Evolutionary conservation across 2,113 vertebrate species (phyloP).

Genomic region (Platichthys stellatus): DNA sequence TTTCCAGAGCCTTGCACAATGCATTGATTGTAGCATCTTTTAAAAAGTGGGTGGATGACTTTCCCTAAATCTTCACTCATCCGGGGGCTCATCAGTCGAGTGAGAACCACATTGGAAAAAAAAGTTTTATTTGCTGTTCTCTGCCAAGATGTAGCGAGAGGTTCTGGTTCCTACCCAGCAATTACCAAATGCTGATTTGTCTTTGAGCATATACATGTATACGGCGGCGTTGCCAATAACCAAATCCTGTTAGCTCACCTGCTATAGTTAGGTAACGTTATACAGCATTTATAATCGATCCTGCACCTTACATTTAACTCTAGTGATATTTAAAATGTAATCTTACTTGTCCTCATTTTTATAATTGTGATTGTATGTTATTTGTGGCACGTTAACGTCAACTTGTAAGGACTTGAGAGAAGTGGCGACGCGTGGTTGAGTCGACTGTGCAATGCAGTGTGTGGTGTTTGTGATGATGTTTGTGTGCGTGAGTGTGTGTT

Average conservation of each 20-base stretch:
- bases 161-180: slow-evolving; percentile 68
- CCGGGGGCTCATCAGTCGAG: slow-evolving; percentile 23
- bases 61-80: slow-evolving; percentile 27
- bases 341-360: slow-evolving; percentile 70
- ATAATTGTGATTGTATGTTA: slow-evolving; percentile 60
- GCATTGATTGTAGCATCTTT: slow-evolving; percentile 70
- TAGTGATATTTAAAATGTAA: slow-evolving; percentile 76
- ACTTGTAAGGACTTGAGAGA: slow-evolving; percentile 41
- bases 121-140: slow-evolving; percentile 46
- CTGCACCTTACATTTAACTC: slow-evolving; percentile 82
- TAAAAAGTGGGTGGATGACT: slow-evolving; percentile 26
- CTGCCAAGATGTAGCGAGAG: slow-evolving; percentile 70
- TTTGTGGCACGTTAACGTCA: slow-evolving; percentile 55
- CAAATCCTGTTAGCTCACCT: slow-evolving; percentile 79
- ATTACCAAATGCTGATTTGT: slow-evolving; percentile 82
- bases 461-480: slow-evolving; percentile 13
- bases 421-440: slow-evolving; percentile 24
- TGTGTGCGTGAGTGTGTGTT: slow-evolving; percentile 3
- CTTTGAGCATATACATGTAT: slow-evolving; percentile 67
- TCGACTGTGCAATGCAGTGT: slow-evolving; percentile 43
- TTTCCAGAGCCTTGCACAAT: slow-evolving; percentile 67
- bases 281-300: slow-evolving; percentile 77
- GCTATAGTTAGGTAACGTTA: slow-evolving; percentile 73
- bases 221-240: slow-evolving; percentile 78
- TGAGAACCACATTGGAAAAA: slow-evolving; percentile 37